Conservation (phyloP, 2,113 vertebrate species). For the Varanus komodoensis region DNA sequence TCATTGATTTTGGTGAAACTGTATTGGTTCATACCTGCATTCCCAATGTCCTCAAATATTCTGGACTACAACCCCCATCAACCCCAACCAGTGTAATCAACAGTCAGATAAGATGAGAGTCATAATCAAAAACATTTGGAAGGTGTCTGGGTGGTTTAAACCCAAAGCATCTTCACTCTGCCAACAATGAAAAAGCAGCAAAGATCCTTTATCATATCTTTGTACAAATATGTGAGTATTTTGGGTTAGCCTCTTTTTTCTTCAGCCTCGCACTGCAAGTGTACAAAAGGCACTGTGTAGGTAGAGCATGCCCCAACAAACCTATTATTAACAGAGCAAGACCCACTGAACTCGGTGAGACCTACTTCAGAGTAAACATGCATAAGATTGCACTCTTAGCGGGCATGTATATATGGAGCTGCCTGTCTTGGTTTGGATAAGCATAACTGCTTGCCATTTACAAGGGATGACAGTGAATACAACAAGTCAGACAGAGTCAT, state of each 20-base stretch:
- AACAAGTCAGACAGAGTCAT: background rate
- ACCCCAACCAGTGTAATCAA: too few species aligned
- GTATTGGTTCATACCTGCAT: background rate
- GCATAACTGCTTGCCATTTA: background rate
- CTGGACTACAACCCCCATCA: too few species aligned
- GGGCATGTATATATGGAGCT: background rate
- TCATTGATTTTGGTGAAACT: background rate
- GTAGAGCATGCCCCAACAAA: background rate
- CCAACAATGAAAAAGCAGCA: background rate
- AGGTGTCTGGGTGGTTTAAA: too few species aligned
- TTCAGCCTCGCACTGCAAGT: background rate
- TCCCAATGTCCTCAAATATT: too few species aligned
- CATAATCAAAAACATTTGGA: too few species aligned
- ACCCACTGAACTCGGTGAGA: background rate
- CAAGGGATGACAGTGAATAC: background rate
- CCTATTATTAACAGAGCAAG: background rate
- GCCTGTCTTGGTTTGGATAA: background rate
- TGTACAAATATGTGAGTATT: background rate
- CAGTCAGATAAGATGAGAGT: too few species aligned
- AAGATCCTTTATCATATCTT: background rate
- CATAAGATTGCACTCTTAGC: background rate
- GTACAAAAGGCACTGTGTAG: background rate
- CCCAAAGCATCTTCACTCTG: background rate
- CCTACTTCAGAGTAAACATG: background rate
- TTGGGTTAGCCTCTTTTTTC: too few species aligned